phyloP scores from a whole-genome alignment of 1,140 invertebrate species.

The Arctopsyche grandis region DNA sequence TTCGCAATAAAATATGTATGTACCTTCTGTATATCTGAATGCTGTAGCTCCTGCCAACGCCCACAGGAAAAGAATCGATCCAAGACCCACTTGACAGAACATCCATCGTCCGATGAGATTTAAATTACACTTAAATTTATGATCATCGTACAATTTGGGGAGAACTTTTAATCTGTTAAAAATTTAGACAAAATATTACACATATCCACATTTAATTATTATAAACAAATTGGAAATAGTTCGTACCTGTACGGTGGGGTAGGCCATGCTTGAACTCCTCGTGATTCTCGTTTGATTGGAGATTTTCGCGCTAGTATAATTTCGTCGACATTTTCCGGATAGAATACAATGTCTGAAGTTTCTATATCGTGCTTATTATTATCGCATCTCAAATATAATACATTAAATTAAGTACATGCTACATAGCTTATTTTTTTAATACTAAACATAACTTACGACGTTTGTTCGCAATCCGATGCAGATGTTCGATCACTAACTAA shows the following conservation, averaged over 20 bases:
- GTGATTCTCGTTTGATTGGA: slow-evolving; percentile 46
- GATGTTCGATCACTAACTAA: background rate
- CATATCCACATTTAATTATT: background rate
- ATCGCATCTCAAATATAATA: background rate
- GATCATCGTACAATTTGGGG: background rate
- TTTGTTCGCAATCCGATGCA: background rate
- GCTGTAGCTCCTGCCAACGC: slow-evolving; percentile 68
- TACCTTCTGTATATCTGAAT: slow-evolving; percentile 69
- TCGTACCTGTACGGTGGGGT: slow-evolving; percentile 47
- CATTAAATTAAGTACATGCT: background rate
- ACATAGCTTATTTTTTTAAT: background rate
- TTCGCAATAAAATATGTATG: no score
- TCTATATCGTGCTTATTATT: background rate
- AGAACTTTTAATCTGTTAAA: slow-evolving; percentile 47
- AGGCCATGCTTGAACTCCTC: slow-evolving; percentile 46
- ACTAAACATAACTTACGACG: background rate
- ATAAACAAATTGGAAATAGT: background rate
- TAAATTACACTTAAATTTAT: slow-evolving; percentile 16
- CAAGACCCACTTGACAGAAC: slow-evolving; percentile 64
- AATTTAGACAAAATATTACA: slow-evolving; percentile 5
- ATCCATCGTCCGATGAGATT: slow-evolving; percentile 59
- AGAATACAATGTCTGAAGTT: background rate
- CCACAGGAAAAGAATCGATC: slow-evolving; percentile 67
- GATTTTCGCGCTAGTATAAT: slow-evolving; percentile 18
- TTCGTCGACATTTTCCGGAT: background rate